Conservation (phyloP, 2,797 vertebrate species). For the Agapornis canus region DNA sequence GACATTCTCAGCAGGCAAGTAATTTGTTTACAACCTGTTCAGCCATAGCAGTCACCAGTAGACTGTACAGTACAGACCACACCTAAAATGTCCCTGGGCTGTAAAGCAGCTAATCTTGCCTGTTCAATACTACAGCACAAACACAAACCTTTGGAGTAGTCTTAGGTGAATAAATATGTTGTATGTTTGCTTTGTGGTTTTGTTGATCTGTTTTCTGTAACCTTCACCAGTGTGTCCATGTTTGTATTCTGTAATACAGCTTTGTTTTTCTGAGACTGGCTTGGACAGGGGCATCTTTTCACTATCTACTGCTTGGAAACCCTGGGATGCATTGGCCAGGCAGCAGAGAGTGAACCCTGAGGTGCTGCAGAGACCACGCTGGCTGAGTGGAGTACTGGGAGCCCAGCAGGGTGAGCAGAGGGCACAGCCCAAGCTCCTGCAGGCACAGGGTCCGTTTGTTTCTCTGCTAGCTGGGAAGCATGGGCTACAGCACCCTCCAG, state of each 20-base stretch:
- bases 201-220: not conserved
- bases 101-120: not conserved
- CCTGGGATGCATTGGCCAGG: fast-evolving
- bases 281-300: not conserved
- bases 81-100: not conserved
- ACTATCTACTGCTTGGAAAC: not conserved
- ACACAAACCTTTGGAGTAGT: not conserved
- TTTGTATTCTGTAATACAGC: not conserved
- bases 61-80: fast-evolving
- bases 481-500: fast-evolving
- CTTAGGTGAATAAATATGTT: not conserved
- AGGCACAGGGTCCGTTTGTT: not conserved
- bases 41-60: fast-evolving
- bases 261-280: not conserved
- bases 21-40: fast-evolving
- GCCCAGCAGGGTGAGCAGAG: not conserved
- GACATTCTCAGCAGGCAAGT: not conserved
- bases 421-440: not conserved
- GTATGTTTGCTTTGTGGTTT: not conserved
- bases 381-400: not conserved
- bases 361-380: fast-evolving
- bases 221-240: fast-evolving
- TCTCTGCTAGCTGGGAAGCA: not conserved
- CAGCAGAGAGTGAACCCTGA: not conserved
- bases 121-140: fast-evolving